Evolutionary conservation across 1,140 invertebrate species (phyloP).

Genomic region (Eulimnadia texana): DNA sequence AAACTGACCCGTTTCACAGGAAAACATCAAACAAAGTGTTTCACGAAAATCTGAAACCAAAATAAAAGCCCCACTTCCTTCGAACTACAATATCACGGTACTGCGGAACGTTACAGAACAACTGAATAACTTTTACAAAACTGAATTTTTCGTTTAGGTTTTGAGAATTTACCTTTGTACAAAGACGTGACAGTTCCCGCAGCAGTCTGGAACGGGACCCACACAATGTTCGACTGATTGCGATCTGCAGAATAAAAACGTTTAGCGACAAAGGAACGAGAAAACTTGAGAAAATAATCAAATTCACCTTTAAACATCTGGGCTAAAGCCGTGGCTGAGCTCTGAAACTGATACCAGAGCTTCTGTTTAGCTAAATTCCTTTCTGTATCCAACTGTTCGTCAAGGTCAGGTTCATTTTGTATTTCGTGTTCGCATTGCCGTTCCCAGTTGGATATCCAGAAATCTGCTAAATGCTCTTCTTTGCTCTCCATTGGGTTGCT

Average conservation of each 20-base stretch:
- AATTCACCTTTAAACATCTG: slow-evolving; percentile 37
- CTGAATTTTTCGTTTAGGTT: too few species aligned
- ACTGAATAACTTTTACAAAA: too few species aligned
- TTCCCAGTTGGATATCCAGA: slow-evolving; percentile 49
- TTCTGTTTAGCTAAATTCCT: slow-evolving; percentile 51
- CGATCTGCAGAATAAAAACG: too few species aligned
- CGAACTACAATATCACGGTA: too few species aligned
- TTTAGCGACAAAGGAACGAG: slow-evolving; percentile 27
- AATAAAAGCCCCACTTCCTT: too few species aligned
- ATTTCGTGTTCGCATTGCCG: slow-evolving; percentile 57
- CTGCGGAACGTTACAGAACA: too few species aligned
- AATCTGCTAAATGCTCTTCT: slow-evolving; percentile 32
- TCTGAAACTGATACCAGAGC: slow-evolving; percentile 61
- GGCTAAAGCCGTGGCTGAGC: slow-evolving; percentile 60
- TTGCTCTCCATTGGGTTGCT: slow-evolving; percentile 4
- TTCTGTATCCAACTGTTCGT: slow-evolving; percentile 48
- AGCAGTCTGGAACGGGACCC: slow-evolving; percentile 67
- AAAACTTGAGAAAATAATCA: too few species aligned
- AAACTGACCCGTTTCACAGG: too few species aligned
- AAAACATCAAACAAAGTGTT: too few species aligned
- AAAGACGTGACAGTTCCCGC: slow-evolving; percentile 51
- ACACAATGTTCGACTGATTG: slow-evolving; percentile 46
- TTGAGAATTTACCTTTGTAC: slow-evolving; percentile 9
- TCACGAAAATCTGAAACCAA: too few species aligned
- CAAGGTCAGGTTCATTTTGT: slow-evolving; percentile 52